Base-by-base conservation (phyloP, 2,888 invertebrate genomes). In the Spialia ferax region DNA sequence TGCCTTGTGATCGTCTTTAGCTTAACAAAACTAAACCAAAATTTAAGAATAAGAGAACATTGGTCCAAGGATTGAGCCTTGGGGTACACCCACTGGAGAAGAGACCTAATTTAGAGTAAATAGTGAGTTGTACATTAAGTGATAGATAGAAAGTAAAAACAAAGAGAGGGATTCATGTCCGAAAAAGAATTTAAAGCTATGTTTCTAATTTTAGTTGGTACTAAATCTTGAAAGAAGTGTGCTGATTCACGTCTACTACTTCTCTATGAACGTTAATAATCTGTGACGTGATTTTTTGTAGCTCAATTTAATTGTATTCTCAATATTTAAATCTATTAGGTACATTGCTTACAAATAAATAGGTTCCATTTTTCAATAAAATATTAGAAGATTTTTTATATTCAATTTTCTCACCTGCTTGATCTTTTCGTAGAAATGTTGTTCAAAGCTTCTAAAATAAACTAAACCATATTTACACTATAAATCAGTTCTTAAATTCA, bases 401-500 rank as follows among this genome's bases (percentile, higher is more conserved):
- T n/a, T n/a, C n/a, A n/a, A n/a, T n/a, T n/a, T n/a, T n/a, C n/a
- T n/a, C 4, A 7, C 6, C 7, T 4, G 5, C 29, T 6, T 29
- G 6, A 8, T 29, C 29, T 29, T 29, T 8, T 6, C 29, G 29
- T 7, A 29, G 1, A 29, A 7, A 32, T 32, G 32, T 35, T 35
- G 11, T 11, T n/a, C 5, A n/a, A 38, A 38, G n/a, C 38, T 38
- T n/a, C 10, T 32, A 62, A 52, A 62, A 50, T 35, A 62, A 63
- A 23, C 52, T 4, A 23, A 52, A 20, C 38, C n/a, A 38, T 54
- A 62, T 54, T 54, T 52, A 23, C 13, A 23, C 22, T 35, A 52
- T 62, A 62, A 62, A 62, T 62, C 52, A 63, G 6, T 26, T 54
- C 11, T 20, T 54, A 54, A 54, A 38, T 38, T 38, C 3, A n/a